Percentiles rank a stretch among this genome's conserved stretches.
These are phyloP conservation scores for Emberiza fucata DNA, from an alignment of 2,113 vertebrate genomes.

Conservation along the genomic window DNA sequence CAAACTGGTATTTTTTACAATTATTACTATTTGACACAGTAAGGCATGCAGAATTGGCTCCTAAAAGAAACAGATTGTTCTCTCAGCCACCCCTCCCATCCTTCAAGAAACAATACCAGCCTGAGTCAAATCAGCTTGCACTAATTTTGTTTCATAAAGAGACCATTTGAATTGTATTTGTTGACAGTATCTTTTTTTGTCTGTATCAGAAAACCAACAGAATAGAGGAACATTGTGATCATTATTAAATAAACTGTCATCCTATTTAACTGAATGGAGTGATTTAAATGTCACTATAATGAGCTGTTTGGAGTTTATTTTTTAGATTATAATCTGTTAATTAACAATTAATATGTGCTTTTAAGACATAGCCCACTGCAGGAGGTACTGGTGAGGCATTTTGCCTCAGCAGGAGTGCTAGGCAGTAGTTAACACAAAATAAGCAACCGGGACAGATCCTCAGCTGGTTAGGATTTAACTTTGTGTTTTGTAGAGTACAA, in stretches of 20 bases:
- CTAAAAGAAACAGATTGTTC: slow-evolving; percentile 43
- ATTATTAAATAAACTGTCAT: slow-evolving; percentile 30
- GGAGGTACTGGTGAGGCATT: slow-evolving; percentile 24
- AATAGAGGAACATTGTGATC: background rate
- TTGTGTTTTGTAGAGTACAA: slow-evolving; percentile 11
- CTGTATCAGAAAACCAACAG: background rate
- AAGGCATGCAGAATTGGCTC: background rate
- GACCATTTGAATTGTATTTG: background rate
- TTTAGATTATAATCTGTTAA: slow-evolving; percentile 57
- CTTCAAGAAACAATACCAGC: slow-evolving; percentile 43
- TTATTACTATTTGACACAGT: background rate
- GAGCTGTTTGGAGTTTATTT: slow-evolving; percentile 45
- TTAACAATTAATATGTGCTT: slow-evolving; percentile 44
- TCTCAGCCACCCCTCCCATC: background rate
- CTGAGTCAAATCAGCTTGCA: slow-evolving; percentile 17
- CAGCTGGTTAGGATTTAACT: slow-evolving; percentile 10
- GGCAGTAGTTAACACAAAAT: slow-evolving; percentile 22
- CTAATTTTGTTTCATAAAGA: slow-evolving; percentile 41
- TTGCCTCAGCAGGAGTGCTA: slow-evolving; percentile 35
- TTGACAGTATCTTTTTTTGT: background rate
- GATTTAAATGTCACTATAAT: slow-evolving; percentile 47
- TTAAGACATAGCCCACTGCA: slow-evolving; percentile 44
- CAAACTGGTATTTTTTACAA: background rate
- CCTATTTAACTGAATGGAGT: background rate
- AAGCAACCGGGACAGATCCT: background rate